Percentiles rank a stretch among this genome's conserved stretches.
These are phyloP conservation scores for Pseudoips prasinana DNA, from an alignment of 2,888 invertebrate genomes.

Conservation along the genomic window DNA sequence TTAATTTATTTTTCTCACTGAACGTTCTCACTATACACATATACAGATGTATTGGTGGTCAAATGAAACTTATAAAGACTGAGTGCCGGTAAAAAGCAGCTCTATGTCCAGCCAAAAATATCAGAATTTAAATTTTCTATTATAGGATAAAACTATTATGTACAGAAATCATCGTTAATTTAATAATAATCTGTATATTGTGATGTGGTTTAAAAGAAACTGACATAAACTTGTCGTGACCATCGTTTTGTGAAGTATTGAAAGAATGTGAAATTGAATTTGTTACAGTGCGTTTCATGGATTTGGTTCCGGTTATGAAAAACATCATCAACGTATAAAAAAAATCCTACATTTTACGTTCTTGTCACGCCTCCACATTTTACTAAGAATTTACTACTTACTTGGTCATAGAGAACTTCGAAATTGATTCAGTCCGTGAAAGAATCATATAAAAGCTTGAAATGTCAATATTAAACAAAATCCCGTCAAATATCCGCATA, in stretches of 20 bases:
- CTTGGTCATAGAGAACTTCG: too few relatives aligned
- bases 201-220: slow-evolving; percentile 10
- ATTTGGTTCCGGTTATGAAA: slow-evolving; percentile 25
- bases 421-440: too few relatives aligned
- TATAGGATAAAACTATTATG: slow-evolving; percentile 18
- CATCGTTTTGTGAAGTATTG: slow-evolving; percentile 16
- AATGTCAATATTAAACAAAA: too few relatives aligned
- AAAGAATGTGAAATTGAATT: slow-evolving; percentile 19
- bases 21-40: slow-evolving; percentile 11
- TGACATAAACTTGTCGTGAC: slow-evolving; percentile 9
- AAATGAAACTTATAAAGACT: slow-evolving; percentile 16
- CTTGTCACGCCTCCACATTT: too few relatives aligned
- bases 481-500: too few relatives aligned
- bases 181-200: slow-evolving; percentile 15
- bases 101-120: slow-evolving; percentile 24
- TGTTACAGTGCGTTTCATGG: slow-evolving; percentile 26
- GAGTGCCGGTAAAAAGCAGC: slow-evolving; percentile 15
- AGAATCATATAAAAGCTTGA: too few relatives aligned
- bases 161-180: slow-evolving; percentile 21
- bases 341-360: too few relatives aligned
- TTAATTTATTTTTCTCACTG: slow-evolving; percentile 6
- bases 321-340: slow-evolving; percentile 21
- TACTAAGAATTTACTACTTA: too few relatives aligned
- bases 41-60: slow-evolving; percentile 9
- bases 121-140: slow-evolving; percentile 8